A percentile compares a stretch with the other conserved stretches of the same genome.
These are phyloP conservation scores for Sitta europaea DNA, from an alignment of 2,113 vertebrate genomes.

Conservation along the genomic window DNA sequence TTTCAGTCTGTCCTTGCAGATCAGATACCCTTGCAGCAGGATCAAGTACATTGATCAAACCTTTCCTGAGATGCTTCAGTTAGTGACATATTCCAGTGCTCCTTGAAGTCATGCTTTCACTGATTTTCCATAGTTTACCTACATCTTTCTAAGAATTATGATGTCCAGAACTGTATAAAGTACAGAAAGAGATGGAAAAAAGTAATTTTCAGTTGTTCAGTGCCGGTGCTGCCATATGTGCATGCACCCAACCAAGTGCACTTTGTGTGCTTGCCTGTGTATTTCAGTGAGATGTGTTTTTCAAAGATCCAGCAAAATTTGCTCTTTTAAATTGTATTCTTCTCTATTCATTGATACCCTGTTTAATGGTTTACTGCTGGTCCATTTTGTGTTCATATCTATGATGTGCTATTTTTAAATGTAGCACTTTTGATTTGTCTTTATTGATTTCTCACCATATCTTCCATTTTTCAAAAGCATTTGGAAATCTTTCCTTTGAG, in stretches of 20 bases:
- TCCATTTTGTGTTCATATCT: neutral
- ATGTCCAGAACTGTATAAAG: neutral
- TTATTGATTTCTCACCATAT: neutral
- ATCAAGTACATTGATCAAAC: neutral
- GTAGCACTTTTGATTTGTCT: neutral
- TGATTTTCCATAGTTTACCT: neutral
- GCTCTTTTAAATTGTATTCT: neutral
- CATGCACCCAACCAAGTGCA: neutral
- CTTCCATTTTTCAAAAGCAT: neutral
- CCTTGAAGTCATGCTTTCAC: neutral
- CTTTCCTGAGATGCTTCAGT: neutral
- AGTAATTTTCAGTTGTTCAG: neutral
- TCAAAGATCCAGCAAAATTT: neutral
- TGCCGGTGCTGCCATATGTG: rapidly evolving
- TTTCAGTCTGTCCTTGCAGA: neutral
- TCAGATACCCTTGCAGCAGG: too few species aligned
- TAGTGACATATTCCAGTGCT: neutral
- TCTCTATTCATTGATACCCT: neutral
- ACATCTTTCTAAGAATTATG: neutral
- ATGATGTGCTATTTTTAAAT: neutral
- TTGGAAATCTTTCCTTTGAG: neutral
- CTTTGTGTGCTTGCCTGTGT: neutral
- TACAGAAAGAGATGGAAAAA: neutral
- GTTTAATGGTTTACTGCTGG: neutral
- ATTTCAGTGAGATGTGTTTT: neutral